Base-by-base conservation (phyloP, 2,797 vertebrate species). In the Glyptemys insculpta region DNA sequence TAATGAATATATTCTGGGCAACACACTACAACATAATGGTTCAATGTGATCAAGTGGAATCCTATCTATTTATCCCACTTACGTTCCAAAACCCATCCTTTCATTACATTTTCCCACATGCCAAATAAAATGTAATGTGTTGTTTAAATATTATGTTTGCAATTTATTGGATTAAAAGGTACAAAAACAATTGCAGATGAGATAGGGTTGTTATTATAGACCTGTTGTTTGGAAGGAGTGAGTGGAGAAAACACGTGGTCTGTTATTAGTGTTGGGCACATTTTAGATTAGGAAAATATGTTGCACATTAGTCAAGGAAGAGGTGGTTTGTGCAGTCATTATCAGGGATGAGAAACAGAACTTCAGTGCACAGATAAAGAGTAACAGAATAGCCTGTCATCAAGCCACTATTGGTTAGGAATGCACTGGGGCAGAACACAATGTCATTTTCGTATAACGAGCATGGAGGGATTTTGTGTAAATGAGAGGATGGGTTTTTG, bases 41-140 rank as follows among this genome's bases (percentile, higher is more conserved):
- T 92, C 82, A 86, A 31, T 92, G 86, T 0, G 19, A 91, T 79
- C 85, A 88, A 96, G 92, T 59, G 83, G 79, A 87, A 86, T 95
- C 31, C 53, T 91, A 49, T 91, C 79, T 95, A 65, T 96, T 97
- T 95, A 87, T 96, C 47, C 41, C 87, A 52, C 95, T 95, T 90
- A 81, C 94, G 57, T 53, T 92, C 87, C 8, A 1, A 54, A 94
- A 94, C 6, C 79, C 88, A 88, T 86, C 72, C 53, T 91, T 95
- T 87, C 80, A 87, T 94, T 96, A 94, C 91, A 87, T 96, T 96
- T 96, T 92, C 80, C 89, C 87, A 87, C 72, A 83, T 84, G 87
- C 86, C 41, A 90, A 93, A 87, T 87, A 41, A 94, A 87, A 94
- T 91, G 83, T 92, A 84, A 34, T 94, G 65, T 92, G 80, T 59